Conservation (phyloP, 2,888 invertebrate genomes). For the Epirrhoe alternata region DNA sequence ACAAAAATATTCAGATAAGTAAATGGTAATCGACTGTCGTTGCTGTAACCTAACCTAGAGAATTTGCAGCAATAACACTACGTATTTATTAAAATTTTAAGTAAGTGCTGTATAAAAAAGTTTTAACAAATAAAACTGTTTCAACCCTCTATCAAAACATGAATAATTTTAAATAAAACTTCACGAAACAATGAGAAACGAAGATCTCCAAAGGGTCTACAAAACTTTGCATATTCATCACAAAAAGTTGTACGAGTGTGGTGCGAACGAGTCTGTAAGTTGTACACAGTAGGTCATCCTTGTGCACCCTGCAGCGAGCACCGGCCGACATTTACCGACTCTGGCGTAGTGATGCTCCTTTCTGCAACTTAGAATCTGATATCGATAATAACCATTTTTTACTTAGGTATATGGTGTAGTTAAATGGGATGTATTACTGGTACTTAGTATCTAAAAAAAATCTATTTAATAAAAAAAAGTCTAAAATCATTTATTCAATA, state of each 20-base stretch:
- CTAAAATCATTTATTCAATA: too few species aligned
- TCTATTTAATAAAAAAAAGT: too few species aligned
- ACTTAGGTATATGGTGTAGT: too few species aligned
- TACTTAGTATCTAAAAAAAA: too few species aligned
- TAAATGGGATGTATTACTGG: too few species aligned
- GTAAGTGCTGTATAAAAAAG: too few species aligned
- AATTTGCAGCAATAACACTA: too few species aligned
- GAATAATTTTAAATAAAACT: background rate
- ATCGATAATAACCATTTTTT: background rate
- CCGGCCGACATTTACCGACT: conserved; percentile 25
- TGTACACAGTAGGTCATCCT: conserved; percentile 21
- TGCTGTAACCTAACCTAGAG: too few species aligned
- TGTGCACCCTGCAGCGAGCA: conserved; percentile 29
- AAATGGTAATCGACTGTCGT: too few species aligned
- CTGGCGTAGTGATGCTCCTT: conserved; percentile 21
- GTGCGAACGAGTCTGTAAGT: conserved; percentile 14
- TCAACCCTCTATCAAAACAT: background rate
- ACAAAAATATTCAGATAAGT: too few species aligned
- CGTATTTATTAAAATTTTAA: too few species aligned
- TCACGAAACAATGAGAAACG: background rate
- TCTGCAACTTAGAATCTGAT: background rate
- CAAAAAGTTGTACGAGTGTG: conserved; percentile 13
- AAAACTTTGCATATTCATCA: conserved; percentile 13
- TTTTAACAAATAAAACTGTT: background rate
- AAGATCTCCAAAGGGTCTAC: background rate